Evolutionary conservation across 2,888 invertebrate species (phyloP), one percentile per base, ranked within the genome.

Genomic region (Mimas tiliae): DNA sequence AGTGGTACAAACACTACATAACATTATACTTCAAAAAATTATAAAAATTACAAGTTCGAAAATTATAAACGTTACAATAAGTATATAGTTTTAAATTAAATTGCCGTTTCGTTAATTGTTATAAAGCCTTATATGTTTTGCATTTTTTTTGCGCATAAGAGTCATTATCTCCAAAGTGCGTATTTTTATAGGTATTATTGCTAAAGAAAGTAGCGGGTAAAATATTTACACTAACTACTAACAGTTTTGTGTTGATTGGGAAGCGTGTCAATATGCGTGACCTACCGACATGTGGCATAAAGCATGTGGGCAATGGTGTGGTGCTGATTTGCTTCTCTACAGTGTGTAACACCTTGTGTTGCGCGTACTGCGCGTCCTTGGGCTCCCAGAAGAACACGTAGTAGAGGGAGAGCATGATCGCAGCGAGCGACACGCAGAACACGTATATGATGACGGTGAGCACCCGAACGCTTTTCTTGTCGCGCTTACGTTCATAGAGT

Each of bases 341-440:
- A 80, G 85, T 90, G 87, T 90, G 89, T 83, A 90, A 85, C 89
- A 92, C 93, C 93, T 92, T 92, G 86, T 90, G 90, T 83, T 91
- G 91, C 84, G 90, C 90, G 80, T 92, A 90, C 66, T 90, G 92
- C 84, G 93, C 90, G 80, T 92, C 94, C 89, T 92, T 95, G 21
- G 98, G 98, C 89, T 98, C 96, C 98, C 98, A 98, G 86, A 98
- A 95, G 92, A 98, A 97, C 79, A 98, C 96, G 94, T 99, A 99
- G 94, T 98, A 99, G 64, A 98, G 95, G 14, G 98, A 98, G 73
- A 99, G 95, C 94, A 98, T 97, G 80, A 98, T 98, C 64, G 98
- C 98, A 21, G 98, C 98, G 82, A 98, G 94, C 55, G 98, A 98
- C 77, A 99, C 98, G 86, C 98, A 97, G 88, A 98, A 96, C 74